phyloP scores from a whole-genome alignment of 2,113 vertebrate genomes.

The Archocentrus centrarchus region DNA sequence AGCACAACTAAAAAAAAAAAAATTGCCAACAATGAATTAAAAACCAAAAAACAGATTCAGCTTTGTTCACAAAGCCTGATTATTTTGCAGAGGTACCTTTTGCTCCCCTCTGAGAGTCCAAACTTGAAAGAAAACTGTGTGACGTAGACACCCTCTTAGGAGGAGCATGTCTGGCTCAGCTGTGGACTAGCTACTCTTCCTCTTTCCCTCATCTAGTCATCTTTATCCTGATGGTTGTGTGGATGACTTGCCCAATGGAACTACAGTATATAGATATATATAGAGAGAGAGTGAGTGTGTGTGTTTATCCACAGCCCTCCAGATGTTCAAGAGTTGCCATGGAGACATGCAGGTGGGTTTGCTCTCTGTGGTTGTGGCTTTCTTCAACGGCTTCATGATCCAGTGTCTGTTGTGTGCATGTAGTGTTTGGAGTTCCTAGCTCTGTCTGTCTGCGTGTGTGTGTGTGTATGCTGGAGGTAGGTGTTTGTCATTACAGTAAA shows the following conservation, averaged over 20 bases:
- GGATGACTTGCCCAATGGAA: slow-evolving; percentile 28
- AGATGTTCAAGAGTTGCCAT: slow-evolving; percentile 66
- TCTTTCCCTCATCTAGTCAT: slow-evolving; percentile 1
- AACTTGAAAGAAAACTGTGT: slow-evolving; percentile 17
- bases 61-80: background rate
- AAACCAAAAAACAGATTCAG: background rate
- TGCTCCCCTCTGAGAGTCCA: background rate
- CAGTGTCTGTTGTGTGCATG: slow-evolving; percentile 40
- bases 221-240: slow-evolving; percentile 29
- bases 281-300: background rate
- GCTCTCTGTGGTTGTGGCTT: slow-evolving; percentile 38
- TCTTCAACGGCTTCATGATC: slow-evolving; percentile 47
- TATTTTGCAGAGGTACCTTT: slow-evolving; percentile 10
- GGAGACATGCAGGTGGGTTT: slow-evolving; percentile 55
- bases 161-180: slow-evolving; percentile 24
- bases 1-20: background rate
- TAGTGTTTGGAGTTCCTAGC: slow-evolving; percentile 27
- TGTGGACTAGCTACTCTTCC: background rate
- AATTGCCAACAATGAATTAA: background rate
- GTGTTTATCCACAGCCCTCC: slow-evolving; percentile 44
- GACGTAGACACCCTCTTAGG: background rate
- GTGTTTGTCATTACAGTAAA: slow-evolving; percentile 60
- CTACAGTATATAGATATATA: slow-evolving; percentile 15
- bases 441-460: slow-evolving; percentile 2
- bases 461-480: slow-evolving; percentile 66